Conservation (phyloP, 2,113 vertebrate genomes). For the Melozone crissalis region DNA sequence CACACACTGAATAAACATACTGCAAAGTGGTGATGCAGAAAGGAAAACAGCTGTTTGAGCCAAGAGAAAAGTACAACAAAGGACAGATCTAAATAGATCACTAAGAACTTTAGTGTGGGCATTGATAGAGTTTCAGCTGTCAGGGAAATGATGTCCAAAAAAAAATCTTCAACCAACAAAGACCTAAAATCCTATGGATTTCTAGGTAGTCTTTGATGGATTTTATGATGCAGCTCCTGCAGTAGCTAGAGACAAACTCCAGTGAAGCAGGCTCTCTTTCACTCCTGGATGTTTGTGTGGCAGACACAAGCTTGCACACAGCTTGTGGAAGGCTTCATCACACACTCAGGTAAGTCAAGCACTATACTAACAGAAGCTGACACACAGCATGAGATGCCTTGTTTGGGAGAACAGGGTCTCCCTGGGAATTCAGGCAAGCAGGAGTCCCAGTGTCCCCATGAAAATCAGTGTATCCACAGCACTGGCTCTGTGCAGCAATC, state of each 20-base stretch:
- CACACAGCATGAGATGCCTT: neutral
- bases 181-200: neutral
- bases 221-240: neutral
- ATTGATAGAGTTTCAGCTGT: neutral
- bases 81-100: neutral
- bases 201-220: neutral
- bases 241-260: neutral
- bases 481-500: fast-evolving
- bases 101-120: neutral
- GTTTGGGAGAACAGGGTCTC: neutral
- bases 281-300: neutral
- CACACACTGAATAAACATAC: neutral
- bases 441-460: neutral
- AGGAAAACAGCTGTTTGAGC: neutral
- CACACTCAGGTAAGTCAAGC: neutral
- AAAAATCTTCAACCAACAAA: neutral
- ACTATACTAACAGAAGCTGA: neutral
- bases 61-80: neutral
- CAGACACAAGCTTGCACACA: neutral
- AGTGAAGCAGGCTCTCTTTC: neutral
- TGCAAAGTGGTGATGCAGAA: neutral
- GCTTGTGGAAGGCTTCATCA: neutral
- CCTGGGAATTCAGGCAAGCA: neutral
- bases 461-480: neutral
- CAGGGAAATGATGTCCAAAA: neutral